These are phyloP conservation scores for Oryctes rhinoceros DNA, from an alignment of 1,140 invertebrate species.

Conservation along the genomic window DNA sequence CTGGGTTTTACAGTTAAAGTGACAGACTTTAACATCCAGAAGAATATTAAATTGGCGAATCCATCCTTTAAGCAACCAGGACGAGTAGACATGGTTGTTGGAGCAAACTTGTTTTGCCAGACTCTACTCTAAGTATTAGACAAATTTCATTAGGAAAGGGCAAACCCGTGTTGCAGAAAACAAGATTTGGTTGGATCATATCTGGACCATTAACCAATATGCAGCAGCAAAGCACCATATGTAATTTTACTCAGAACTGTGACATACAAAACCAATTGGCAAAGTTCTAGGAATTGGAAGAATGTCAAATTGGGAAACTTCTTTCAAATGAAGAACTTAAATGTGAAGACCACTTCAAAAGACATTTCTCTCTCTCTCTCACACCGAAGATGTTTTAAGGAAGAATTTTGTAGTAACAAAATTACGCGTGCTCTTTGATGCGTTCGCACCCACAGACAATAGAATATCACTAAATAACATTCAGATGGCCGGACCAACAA, in stretches of 20 bases:
- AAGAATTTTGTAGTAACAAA: constrained; percentile 47
- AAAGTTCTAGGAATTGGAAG: too few species aligned
- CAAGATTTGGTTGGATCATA: too few species aligned
- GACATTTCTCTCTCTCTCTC: constrained; percentile 40
- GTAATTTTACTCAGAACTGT: too few species aligned
- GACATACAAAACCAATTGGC: too few species aligned
- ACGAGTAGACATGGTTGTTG: constrained; percentile 52
- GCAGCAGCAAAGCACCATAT: too few species aligned
- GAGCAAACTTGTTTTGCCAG: constrained; percentile 50
- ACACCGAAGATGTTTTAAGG: neutral
- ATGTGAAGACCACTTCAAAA: constrained; percentile 49
- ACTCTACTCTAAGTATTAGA: constrained; percentile 44
- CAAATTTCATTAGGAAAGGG: too few species aligned
- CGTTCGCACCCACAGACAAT: constrained; percentile 47
- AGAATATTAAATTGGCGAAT: constrained; percentile 51
- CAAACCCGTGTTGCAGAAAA: too few species aligned
- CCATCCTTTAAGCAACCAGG: constrained; percentile 46
- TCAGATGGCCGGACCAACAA: too few species aligned
- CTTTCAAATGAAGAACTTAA: constrained; percentile 51
- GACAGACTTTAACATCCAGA: constrained; percentile 47
- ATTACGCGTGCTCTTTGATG: constrained; percentile 56
- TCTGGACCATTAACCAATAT: too few species aligned
- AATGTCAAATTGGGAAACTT: too few species aligned
- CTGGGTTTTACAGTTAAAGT: too few species aligned
- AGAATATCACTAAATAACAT: constrained; percentile 52